Evolutionary conservation across 2,797 vertebrate genomes (phyloP), one percentile per base, ranked within the genome.

Genomic region (Hapalemur alaotrensis): DNA sequence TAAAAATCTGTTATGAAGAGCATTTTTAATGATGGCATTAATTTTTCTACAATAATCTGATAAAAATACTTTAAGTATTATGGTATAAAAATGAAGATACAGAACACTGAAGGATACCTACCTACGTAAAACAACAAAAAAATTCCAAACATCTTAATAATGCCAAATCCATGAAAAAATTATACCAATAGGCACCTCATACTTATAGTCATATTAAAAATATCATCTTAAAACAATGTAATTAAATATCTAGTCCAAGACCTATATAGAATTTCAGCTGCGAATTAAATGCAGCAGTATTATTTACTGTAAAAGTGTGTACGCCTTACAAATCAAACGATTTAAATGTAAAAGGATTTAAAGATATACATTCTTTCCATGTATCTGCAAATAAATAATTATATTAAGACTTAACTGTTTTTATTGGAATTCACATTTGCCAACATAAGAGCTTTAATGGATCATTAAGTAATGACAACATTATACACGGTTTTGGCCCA

Each of bases 261-360:
- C 13, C n/a, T 69, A 78, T n/a, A 81, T 0, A 88, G 43, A 97
- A 79, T 70, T 65, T 84, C 25, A 90, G 30, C 8, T 90, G 8
- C 28, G 67, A 80, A 85, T 73, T 11, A 93, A 80, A 61, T 79
- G 8, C 0, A 87, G 89, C 5, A 80, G 4, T 52, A 73, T 61
- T 82, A 81, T 76, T 84, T 92, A 50, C 4, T 25, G 10, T 82
- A 85, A 96, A 95, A 69, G 28, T 72, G 84, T 30, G 23, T 7
- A 4, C 3, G 32, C 15, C 41, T 93, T 87, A 94, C 17, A 80
- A 92, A 67, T 94, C 20, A 52, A 80, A 10, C 12, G 8, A 93
- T 18, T 81, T 32, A 93, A 96, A 87, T 69, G 30, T 28, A 95
- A 75, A 96, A 65, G 35, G 4, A 85, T 91, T 88, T 96, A 83